Base-by-base conservation (phyloP, 2,888 invertebrate genomes). In the Agriopis leucophaearia region DNA sequence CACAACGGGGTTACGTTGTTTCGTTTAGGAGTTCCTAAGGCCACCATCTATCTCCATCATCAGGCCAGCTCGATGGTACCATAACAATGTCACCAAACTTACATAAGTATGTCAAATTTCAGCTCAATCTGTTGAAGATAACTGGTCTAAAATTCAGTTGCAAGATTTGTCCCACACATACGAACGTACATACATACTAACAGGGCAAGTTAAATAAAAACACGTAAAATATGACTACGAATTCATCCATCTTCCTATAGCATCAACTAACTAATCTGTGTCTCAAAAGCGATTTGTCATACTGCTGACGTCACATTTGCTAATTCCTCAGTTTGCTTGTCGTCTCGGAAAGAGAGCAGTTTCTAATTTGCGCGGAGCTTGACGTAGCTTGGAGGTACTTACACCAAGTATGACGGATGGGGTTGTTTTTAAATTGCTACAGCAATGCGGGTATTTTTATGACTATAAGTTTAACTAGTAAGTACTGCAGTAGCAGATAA, bases 221-320 rank as follows among this genome's bases (percentile, higher is more conserved):
- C n/a, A n/a, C n/a, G n/a, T n/a, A n/a, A n/a, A n/a, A n/a, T n/a
- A 51, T 12, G 5, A 6, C 16, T 27, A 47, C 9, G 16, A 10
- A 35, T 35, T 12, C 38, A 66, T 48, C 55, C 48, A 44, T 60
- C 55, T 59, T 54, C 16, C 27, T 27, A 13, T 18, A 55, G 12
- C 27, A 55, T 2, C 42, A 42, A 8, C 13, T 27, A 42, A 6
- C 12, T 42, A 44, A 55, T 44, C 42, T 55, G 15, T 42, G 35
- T 16, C 55, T 9, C 0, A 12, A 40, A 38, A 61, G 35, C 47
- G 36, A 66, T 66, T 58, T 62, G 47, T 66, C 62, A 62, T 52
- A 42, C 15, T 9, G 12, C 16, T 52, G 62, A 62, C 66, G 62
- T 62, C 62, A 62, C 57, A 54, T 67, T 67, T 58, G 52, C 66